Evolutionary conservation across 2,888 invertebrate genomes (phyloP), one percentile per base, ranked within the genome.

Genomic region (Lycaena phlaeas): DNA sequence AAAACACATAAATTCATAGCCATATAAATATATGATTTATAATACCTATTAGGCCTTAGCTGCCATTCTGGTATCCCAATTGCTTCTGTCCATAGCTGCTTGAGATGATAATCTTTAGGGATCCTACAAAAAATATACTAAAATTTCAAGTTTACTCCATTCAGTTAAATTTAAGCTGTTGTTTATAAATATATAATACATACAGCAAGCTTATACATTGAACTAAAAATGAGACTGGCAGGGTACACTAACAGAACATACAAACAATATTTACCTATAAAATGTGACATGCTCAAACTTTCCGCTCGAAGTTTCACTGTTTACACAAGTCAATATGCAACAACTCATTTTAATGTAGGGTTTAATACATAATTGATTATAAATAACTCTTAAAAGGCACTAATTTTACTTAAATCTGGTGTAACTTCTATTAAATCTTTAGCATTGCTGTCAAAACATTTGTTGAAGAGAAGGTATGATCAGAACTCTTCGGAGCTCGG

Each of bases 1-100:
- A 18, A 18, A 18, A 18, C n/a, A n/a, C 18, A 4, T 18, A 18
- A 18, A 5, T 18, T 18, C 5, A 18, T 18, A 18, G 18, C 5
- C 18, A 18, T 22, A n/a, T 22, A 22, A 4, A 4, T 7, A 3
- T 22, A 22, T 2, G 9, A 22, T 3, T 17, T 11, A 17, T 18
- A 9, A 12, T 9, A 34, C 34, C 34, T 34, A 12, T 22, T 34
- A 22, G 34, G 12, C 9, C 22, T 11, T n/a, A 34, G 18, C 11
- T 34, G 34, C 34, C 34, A 34, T 12, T 34, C 34, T 4, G 34
- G 17, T 22, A 34, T 34, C 4, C 34, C 34, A 14, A 34, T 34
- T 11, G 34, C 34, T 34, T 34, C 34, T 2, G 4, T 22, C 34
- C 34, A 34, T 34, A 22, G 9, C 12, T 34, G 34, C 12, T 22